A percentile compares a stretch with the other conserved stretches of the same genome.
phyloP scores from a whole-genome alignment of 2,888 invertebrate species.

The Orthosia incerta region DNA sequence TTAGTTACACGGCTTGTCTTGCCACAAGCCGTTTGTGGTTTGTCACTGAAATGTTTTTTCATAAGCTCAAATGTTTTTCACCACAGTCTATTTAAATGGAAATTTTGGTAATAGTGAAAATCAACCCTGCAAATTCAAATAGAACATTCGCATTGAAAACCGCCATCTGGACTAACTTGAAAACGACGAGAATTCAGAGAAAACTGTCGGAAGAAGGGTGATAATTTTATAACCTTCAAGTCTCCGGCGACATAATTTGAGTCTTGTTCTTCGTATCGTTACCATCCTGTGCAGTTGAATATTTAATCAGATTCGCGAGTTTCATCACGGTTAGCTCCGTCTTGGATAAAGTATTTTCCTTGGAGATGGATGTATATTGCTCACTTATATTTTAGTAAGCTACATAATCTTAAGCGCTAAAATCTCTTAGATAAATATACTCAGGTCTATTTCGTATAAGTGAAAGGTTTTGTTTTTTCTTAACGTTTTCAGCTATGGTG shows the following conservation, averaged over 20 bases:
- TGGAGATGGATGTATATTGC: conserved; percentile 5
- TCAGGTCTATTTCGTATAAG: no score
- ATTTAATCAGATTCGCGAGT: conserved; percentile 50
- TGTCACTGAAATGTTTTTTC: background rate
- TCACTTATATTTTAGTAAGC: background rate
- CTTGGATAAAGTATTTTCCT: conserved; percentile 35
- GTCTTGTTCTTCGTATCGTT: conserved; percentile 28
- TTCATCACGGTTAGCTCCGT: conserved; percentile 37
- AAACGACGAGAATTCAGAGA: background rate
- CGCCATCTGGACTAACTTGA: background rate
- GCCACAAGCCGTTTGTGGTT: background rate
- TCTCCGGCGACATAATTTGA: conserved; percentile 26
- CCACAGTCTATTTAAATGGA: background rate
- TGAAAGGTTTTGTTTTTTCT: no score
- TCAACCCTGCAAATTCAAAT: background rate
- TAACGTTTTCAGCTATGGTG: no score
- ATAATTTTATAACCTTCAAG: conserved; percentile 32
- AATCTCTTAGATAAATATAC: no score
- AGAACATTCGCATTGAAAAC: background rate
- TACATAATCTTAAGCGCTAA: no score
- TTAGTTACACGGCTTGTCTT: background rate
- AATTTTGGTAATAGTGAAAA: background rate
- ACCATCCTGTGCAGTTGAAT: conserved; percentile 48
- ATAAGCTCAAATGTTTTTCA: background rate
- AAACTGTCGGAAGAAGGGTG: conserved; percentile 12